Conservation (phyloP, 2,888 invertebrate species). For the Yponomeuta malinellus region DNA sequence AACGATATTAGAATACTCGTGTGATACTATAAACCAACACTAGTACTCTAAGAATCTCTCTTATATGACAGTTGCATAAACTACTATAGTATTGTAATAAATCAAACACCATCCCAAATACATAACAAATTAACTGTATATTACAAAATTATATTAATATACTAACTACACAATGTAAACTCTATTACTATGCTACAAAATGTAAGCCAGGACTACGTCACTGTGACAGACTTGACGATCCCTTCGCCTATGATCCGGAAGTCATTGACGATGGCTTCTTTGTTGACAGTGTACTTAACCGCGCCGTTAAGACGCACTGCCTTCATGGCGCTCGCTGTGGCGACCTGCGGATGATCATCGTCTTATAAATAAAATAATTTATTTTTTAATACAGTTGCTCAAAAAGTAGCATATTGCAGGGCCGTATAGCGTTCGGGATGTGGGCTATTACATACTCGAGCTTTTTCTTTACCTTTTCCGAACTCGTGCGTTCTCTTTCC, state of each 20-base stretch:
- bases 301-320: slow-evolving; percentile 41
- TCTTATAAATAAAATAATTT: background rate
- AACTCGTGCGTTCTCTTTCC: no score
- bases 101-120: background rate
- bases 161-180: background rate
- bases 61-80: background rate
- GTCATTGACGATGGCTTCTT: slow-evolving; percentile 81
- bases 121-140: background rate
- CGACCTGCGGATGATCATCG: slow-evolving; percentile 54
- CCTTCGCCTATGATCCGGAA: slow-evolving; percentile 81
- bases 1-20: no score
- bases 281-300: slow-evolving; percentile 74
- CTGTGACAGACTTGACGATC: slow-evolving; percentile 75
- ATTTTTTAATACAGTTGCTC: no score
- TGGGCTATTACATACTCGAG: no score
- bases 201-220: slow-evolving; percentile 17
- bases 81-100: background rate
- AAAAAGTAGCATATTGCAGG: no score
- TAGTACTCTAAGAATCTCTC: no score
- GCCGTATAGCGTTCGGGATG: no score
- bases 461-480: no score
- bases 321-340: slow-evolving; percentile 74
- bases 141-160: background rate
- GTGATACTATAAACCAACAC: no score
- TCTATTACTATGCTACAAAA: background rate